Base-by-base conservation (phyloP, 2,888 invertebrate species). In the Xiphydria camelus region DNA sequence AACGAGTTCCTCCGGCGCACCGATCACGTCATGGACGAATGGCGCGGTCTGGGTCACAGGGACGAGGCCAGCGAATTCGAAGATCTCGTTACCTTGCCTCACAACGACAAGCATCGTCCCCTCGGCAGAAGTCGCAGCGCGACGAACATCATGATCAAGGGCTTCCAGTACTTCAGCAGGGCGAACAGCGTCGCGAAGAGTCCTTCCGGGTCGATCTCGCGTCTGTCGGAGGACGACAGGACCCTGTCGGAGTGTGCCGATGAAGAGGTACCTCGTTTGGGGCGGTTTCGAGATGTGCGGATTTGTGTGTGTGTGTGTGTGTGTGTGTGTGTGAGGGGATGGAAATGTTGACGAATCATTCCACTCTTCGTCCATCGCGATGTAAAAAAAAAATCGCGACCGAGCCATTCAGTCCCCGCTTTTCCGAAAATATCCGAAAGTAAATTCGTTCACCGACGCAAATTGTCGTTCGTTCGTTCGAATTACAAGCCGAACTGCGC, bases 21-120 rank as follows among this genome's bases (percentile, higher is more conserved):
- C 2, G 92, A 93, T 75, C 92, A 92, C 73, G 85, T 92, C 1
- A 89, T 89, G 84, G 90, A 92, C 63, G 91, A 92, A 67, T 93
- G 92, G 92, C 80, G 83, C 44, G 80, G 85, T 50, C 62, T 88
- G 37, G 89, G 89, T 0, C 83, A 83, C 41, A 82, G 78, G 55
- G 82, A 83, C 53, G 80, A 81, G 44, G 71, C 77, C 19, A 68
- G 69, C 6, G 66, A 68, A 3, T 45, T 68, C 26, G 56, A 59
- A 6, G 51, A 44, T 12, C 45, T 57, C 26, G 45, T 53, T 4
- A 21, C 51, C 2, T 9, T 48, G 20, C 48, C 57, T 1, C 49
- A 36, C 4, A 18, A 56, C 4, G 55, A 57, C 15, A 57, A 51
- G 14, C 41, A 49, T 32, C 48, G 55, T 4, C 32, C 41, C 3